Percentiles rank a stretch among this genome's conserved stretches.
These are phyloP conservation scores for Stramonita haemastoma DNA, from an alignment of 2,888 invertebrate species.

Conservation along the genomic window DNA sequence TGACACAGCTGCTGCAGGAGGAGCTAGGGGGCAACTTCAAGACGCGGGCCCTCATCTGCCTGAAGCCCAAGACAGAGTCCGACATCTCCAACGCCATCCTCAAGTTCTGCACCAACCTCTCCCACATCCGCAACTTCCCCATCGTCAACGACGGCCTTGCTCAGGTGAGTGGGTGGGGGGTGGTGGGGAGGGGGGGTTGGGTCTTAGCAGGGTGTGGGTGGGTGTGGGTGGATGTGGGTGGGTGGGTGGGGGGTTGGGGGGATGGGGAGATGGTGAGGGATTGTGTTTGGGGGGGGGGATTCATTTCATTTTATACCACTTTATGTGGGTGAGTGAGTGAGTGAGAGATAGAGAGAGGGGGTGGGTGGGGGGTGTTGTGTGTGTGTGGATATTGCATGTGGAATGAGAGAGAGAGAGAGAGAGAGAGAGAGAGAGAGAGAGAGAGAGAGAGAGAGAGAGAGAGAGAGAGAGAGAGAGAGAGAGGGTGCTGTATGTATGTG, in stretches of 20 bases:
- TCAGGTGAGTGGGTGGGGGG: conserved; percentile 56
- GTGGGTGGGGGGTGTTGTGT: no score
- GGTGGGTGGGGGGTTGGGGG: neutral
- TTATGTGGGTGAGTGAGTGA: no score
- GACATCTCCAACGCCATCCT: conserved; percentile 61
- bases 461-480: neutral
- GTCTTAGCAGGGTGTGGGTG: no score
- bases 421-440: neutral
- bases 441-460: neutral
- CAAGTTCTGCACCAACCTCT: conserved; percentile 64
- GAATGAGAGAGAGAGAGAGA: neutral
- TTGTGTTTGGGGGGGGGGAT: no score
- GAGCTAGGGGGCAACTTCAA: conserved; percentile 76
- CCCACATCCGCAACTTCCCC: conserved; percentile 74
- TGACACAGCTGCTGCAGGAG: conserved; percentile 71
- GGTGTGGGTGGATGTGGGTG: no score
- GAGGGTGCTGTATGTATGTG: no score
- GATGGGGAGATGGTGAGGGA: neutral
- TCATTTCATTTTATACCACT: no score
- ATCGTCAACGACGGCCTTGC: conserved; percentile 73
- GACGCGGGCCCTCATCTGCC: conserved; percentile 70
- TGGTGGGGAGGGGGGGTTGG: no score
- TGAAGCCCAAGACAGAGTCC: conserved; percentile 66
- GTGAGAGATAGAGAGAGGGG: no score
- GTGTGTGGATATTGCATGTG: no score